A percentile compares a stretch with the other conserved stretches of the same genome.
phyloP scores from a whole-genome alignment of 2,888 invertebrate species.

The Stenodera caucasica region DNA sequence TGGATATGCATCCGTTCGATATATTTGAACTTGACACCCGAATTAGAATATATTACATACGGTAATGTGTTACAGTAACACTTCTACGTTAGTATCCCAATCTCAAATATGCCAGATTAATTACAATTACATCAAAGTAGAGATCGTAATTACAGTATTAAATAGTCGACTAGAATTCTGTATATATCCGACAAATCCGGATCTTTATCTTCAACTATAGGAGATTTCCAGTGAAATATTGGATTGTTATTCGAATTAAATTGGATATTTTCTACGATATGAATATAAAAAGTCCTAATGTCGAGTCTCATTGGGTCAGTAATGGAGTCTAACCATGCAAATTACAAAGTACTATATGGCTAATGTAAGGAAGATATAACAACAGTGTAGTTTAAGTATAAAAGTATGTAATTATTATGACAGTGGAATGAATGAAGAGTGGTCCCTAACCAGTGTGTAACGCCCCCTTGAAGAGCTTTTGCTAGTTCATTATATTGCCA shows the following conservation, averaged over 20 bases:
- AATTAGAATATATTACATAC: slow-evolving; percentile 21
- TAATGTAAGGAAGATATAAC: slow-evolving; percentile 30
- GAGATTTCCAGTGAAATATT: neutral
- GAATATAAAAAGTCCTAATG: neutral
- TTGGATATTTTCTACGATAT: neutral
- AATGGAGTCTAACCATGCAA: slow-evolving; percentile 24
- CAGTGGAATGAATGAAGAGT: slow-evolving; percentile 25
- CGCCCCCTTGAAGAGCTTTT: slow-evolving; percentile 29
- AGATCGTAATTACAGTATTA: no score
- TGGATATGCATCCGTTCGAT: slow-evolving; percentile 17
- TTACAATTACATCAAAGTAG: slow-evolving; percentile 9
- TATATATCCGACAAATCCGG: no score
- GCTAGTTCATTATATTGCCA: slow-evolving; percentile 26
- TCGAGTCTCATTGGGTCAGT: slow-evolving; percentile 10
- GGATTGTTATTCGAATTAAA: neutral
- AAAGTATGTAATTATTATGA: slow-evolving; percentile 31
- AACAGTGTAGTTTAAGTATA: slow-evolving; percentile 25
- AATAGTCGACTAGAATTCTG: no score
- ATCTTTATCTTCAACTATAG: no score
- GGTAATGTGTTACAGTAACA: slow-evolving; percentile 18
- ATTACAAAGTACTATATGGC: slow-evolving; percentile 26
- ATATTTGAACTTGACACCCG: slow-evolving; percentile 25
- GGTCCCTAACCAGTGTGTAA: slow-evolving; percentile 20
- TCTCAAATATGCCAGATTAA: slow-evolving; percentile 22
- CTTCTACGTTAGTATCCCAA: slow-evolving; percentile 21